A percentile compares a stretch with the other conserved stretches of the same genome.
Evolutionary conservation across 2,113 vertebrate genomes (phyloP).

Genomic region (Eretmochelys imbricata): DNA sequence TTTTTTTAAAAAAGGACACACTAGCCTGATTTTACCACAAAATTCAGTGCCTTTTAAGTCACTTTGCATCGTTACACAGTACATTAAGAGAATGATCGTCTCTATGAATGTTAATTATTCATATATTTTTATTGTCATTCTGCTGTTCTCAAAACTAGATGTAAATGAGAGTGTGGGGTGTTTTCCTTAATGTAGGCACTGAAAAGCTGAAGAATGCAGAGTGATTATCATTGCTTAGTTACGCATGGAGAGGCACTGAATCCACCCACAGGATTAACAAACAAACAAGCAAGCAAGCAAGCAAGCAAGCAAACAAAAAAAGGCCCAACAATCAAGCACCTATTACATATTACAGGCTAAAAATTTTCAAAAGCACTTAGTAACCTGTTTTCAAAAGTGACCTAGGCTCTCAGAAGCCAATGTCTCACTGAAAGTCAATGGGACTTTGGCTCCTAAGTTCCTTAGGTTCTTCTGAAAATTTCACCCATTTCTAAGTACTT

Average conservation of each 20-base stretch:
- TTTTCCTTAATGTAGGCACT: not conserved
- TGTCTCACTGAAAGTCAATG: not conserved
- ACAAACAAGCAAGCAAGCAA: no score
- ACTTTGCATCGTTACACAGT: not conserved
- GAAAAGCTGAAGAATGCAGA: not conserved
- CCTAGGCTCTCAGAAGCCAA: no score
- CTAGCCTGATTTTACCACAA: not conserved
- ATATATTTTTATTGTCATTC: not conserved
- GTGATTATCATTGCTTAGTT: not conserved
- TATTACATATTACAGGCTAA: not conserved
- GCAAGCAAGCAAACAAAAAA: not conserved
- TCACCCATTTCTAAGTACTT: not conserved
- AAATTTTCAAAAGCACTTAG: not conserved
- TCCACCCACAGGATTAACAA: not conserved
- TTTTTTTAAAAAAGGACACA: no score
- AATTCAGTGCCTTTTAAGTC: not conserved
- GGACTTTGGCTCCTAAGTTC: not conserved
- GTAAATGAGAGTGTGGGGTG: not conserved
- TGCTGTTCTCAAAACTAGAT: conserved; percentile 7
- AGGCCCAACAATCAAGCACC: not conserved
- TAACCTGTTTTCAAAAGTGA: no score
- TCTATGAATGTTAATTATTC: not conserved
- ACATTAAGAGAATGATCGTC: conserved; percentile 19
- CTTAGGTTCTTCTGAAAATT: not conserved
- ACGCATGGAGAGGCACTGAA: not conserved